Evolutionary conservation across 1,140 invertebrate species (phyloP), one percentile per base, ranked within the genome.

Genomic region (Coptotermes formosanus): DNA sequence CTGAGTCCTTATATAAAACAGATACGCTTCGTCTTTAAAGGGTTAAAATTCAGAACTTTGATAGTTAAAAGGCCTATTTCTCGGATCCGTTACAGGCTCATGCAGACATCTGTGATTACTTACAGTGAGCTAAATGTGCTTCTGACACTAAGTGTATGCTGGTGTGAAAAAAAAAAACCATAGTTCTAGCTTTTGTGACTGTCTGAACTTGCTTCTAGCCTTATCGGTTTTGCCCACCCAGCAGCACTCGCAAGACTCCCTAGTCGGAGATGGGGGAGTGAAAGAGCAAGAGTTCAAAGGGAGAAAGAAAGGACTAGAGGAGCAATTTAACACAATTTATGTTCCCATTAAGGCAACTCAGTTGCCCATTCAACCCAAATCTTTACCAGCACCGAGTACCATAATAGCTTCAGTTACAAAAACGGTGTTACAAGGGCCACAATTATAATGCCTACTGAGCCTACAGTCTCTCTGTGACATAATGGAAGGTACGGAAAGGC

Each of bases 231-330:
- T 38, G 38, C 38, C 64, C 14, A 75, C 64, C 25, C 64, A 75
- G 64, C 19, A 6, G 25, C 64, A 75, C 25, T n/a, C 25, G 1
- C 52, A 16, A 75, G 19, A 75, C n/a, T 30, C 64, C 3, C 64
- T 25, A 75, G n/a, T 75, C 64, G 25, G 64, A 59, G 64, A 30
- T 8, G 64, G n/a, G 0, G 3, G 6, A 16, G n/a, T n/a, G 64
- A 59, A 23, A 59, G 55, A 59, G 55, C 55, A 7, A 19, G 55
- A 59, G 55, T 23, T 59, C 25, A 30, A n/a, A 12, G 14, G 64
- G 64, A 25, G 64, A 92, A 89, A 82, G 88, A 38, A 89, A 85
- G 88, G 82, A 86, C 88, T 88, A 83, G 16, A 86, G 86, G 82
- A 55, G 55, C 44, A 82, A 69, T 81, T 87, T 59, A 86, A 55